A percentile compares a stretch with the other conserved stretches of the same genome.
These are phyloP conservation scores for Anableps anableps DNA, from an alignment of 2,797 vertebrate species.

Conservation along the genomic window DNA sequence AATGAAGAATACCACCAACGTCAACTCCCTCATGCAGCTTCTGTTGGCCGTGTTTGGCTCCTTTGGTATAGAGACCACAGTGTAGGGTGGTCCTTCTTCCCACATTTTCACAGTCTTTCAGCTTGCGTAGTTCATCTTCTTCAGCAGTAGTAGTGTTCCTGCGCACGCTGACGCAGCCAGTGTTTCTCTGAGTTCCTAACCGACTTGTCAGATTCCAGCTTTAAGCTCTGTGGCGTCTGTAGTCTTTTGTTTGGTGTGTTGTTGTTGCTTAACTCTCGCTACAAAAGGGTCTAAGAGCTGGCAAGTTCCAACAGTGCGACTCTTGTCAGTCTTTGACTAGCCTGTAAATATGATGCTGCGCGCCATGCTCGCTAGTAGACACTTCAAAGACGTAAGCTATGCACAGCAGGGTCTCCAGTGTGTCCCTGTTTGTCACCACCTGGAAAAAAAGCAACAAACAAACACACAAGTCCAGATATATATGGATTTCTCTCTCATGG, in stretches of 20 bases:
- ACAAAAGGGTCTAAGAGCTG: constrained; percentile 53
- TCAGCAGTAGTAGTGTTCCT: constrained; percentile 54
- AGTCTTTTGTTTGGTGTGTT: constrained; percentile 56
- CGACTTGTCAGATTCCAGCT: constrained; percentile 50
- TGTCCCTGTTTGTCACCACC: constrained; percentile 93
- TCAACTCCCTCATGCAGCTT: constrained; percentile 79
- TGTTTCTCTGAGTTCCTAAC: constrained; percentile 56
- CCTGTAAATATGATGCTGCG: constrained; percentile 93
- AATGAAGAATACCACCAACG: constrained; percentile 55
- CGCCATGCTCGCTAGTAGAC: constrained; percentile 90
- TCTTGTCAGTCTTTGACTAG: constrained; percentile 89
- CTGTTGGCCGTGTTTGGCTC: constrained; percentile 66
- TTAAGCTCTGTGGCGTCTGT: constrained; percentile 52
- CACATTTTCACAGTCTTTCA: constrained; percentile 54
- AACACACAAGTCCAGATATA: constrained; percentile 14
- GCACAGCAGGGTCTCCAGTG: constrained; percentile 90
- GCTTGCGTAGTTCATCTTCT: constrained; percentile 56
- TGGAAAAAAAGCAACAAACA: constrained; percentile 49
- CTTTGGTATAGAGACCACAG: constrained; percentile 72
- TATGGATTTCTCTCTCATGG: neutral
- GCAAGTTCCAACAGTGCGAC: constrained; percentile 41
- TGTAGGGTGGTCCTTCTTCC: constrained; percentile 59
- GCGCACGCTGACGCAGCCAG: constrained; percentile 44
- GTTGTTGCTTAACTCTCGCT: constrained; percentile 60
- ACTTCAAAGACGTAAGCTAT: constrained; percentile 92